Base-by-base conservation (phyloP, 2,888 invertebrate species). In the Mimumesa dahlbomi region DNA sequence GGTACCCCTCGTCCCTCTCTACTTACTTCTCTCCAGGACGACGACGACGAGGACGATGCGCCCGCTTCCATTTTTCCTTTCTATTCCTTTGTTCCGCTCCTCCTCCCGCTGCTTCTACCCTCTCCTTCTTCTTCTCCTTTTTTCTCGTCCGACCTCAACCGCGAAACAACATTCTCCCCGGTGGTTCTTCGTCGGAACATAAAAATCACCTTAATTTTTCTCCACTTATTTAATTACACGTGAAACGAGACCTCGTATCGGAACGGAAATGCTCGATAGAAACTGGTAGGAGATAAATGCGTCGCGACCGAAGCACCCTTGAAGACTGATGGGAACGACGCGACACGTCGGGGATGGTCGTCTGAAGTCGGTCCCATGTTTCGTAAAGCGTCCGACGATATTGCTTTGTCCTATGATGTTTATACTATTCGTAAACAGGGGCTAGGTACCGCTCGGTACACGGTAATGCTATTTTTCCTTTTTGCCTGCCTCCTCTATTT, bases 1-100 rank as follows among this genome's bases (percentile, higher is more conserved):
- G 62, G 62, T 68, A 72, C 69, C 71, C 67, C 66, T 57, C 45
- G 36, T 56, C 52, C 59, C 49, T 49, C 58, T 19, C 58, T 67
- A 16, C 57, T 66, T 63, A 38, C 57, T 62, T 63, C 62, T 59
- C 73, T 50, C 66, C 57, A 64, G 71, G 40, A 49, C 50, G 50
- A 70, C 46, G 25, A 57, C n/a, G 25, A 25, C 13, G 49, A 18
- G 4, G 11, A 31, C 21, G 14, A 56, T 34, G 45, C 63, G 59
- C 50, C 46, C 45, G 59, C 57, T 57, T 58, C 61, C 65, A 57
- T 66, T 57, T 54, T 72, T 67, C 58, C 49, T 64, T 50, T 54
- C 25, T 19, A 16, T 21, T 45, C 61, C 61, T 59, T 65, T 59
- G 56, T 62, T 34, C 46, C 48, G 7, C 25, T 22, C 22, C 52